A percentile compares a stretch with the other conserved stretches of the same genome.
Evolutionary conservation across 2,113 vertebrate species (phyloP).

Genomic region (Anarrhichthys ocellatus): DNA sequence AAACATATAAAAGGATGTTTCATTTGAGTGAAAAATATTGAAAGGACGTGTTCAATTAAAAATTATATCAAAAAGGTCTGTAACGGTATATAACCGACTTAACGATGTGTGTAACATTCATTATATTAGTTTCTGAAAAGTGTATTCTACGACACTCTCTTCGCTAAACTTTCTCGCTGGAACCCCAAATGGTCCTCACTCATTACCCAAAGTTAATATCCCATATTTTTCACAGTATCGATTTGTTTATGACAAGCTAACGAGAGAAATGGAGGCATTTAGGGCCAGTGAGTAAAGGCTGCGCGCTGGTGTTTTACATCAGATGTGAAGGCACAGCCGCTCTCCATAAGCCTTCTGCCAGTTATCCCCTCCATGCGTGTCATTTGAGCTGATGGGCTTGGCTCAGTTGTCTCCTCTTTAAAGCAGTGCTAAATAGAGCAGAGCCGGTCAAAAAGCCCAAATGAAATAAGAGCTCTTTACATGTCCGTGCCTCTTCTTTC

Average conservation of each 20-base stretch:
- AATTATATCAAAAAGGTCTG: not conserved
- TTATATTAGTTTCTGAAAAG: no score
- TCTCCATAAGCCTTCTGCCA: slow-evolving; percentile 43
- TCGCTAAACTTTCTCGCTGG: no score
- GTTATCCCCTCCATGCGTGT: slow-evolving; percentile 57
- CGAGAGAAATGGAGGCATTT: slow-evolving; percentile 48
- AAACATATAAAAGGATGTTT: not conserved
- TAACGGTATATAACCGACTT: no score
- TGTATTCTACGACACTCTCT: no score
- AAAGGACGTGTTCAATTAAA: not conserved
- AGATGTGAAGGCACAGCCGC: slow-evolving; percentile 42
- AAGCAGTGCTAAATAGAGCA: slow-evolving; percentile 37
- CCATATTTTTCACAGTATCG: slow-evolving; percentile 61
- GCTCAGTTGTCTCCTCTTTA: slow-evolving; percentile 45
- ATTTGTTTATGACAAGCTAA: slow-evolving; percentile 63
- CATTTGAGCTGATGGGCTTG: slow-evolving; percentile 68
- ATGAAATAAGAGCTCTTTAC: slow-evolving; percentile 52
- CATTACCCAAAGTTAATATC: not conserved
- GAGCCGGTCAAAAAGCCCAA: slow-evolving; percentile 22
- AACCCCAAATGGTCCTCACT: no score
- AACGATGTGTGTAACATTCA: no score
- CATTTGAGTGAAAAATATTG: not conserved
- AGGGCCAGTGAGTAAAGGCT: slow-evolving; percentile 39
- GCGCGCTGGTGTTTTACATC: slow-evolving; percentile 50
- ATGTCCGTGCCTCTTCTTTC: slow-evolving; percentile 38